Base-by-base conservation (phyloP, 1,140 invertebrate genomes). In the Formica exsecta region DNA sequence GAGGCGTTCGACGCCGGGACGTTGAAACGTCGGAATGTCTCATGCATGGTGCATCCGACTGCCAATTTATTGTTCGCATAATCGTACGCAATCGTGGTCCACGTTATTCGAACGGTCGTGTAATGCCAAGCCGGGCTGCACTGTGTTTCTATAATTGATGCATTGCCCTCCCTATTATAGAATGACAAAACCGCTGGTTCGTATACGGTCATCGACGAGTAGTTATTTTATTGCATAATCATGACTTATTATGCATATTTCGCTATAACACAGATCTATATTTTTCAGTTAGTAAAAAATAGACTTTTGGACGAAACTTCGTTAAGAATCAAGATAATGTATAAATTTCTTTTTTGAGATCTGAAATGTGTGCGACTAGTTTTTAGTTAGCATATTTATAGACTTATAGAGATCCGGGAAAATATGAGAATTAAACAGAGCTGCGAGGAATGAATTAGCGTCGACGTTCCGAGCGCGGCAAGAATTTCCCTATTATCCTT, bases 81-180 rank as follows among this genome's bases (percentile, higher is more conserved):
- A 93, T 94, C 92, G 92, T 64, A 74, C 83, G 87, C 91, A 91
- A 94, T 93, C 90, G 48, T 2, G 91, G 86, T 57, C 68, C 75
- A 89, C 92, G 91, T 93, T 92, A 92, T 92, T 92, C 91, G 90
- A 13, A 61, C 71, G 85, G 59, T 77, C 89, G 80, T 92, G 92
- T 91, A 92, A 92, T 91, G 86, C 88, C 88, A 87, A 74, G 68
- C 70, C 73, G 80, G 65, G n/a, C 86, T 73, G 83, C 85, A 73
- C 87, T 90, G 88, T 92, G 93, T 93, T 92, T 93, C 92, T 92
- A 93, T 94, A 93, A 94, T 94, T 94, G 93, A 94, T 94, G 92
- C 90, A 93, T 94, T 90, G 91, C 77, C 84, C 86, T 77, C 86
- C 80, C 91, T 92, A 93, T 93, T 93, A 51, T 51, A 94, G 92